Conservation (phyloP, 92 coral and sea anemone species). For the Scolanthus callimorphus region DNA sequence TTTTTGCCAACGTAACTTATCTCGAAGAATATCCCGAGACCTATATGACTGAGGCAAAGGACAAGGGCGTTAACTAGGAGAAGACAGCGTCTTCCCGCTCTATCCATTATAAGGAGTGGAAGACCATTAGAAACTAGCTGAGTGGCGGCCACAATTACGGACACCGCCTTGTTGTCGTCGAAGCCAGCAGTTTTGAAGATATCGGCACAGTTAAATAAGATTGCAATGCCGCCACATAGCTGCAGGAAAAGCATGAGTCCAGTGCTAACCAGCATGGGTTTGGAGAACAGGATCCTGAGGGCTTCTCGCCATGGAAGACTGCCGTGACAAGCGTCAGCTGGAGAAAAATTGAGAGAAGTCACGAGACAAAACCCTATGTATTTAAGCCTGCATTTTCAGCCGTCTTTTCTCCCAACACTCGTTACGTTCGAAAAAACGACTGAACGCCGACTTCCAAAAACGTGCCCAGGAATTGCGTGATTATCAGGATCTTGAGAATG, state of each 20-base stretch:
- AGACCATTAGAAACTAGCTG: conserved; percentile 40
- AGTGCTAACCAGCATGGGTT: conserved; percentile 53
- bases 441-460: no score
- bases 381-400: no score
- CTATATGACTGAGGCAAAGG: conserved; percentile 53
- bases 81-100: conserved; percentile 63
- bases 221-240: conserved; percentile 60
- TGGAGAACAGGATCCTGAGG: conserved; percentile 41
- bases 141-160: conserved; percentile 50
- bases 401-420: no score
- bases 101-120: conserved; percentile 43
- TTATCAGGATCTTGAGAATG: no score
- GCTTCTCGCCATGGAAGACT: conserved; percentile 44
- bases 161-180: conserved; percentile 42
- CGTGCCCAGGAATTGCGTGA: no score
- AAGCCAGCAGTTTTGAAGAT: conserved; percentile 70
- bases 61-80: conserved; percentile 38
- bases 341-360: no score
- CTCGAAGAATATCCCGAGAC: conserved; percentile 61
- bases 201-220: conserved; percentile 54
- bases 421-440: no score
- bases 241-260: conserved; percentile 66
- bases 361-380: no score
- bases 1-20: conserved; percentile 2
- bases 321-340: no score